Percentiles rank a stretch among this genome's conserved stretches.
These are phyloP conservation scores for Hemistola chrysoprasaria DNA, from an alignment of 2,888 invertebrate species.

Conservation along the genomic window DNA sequence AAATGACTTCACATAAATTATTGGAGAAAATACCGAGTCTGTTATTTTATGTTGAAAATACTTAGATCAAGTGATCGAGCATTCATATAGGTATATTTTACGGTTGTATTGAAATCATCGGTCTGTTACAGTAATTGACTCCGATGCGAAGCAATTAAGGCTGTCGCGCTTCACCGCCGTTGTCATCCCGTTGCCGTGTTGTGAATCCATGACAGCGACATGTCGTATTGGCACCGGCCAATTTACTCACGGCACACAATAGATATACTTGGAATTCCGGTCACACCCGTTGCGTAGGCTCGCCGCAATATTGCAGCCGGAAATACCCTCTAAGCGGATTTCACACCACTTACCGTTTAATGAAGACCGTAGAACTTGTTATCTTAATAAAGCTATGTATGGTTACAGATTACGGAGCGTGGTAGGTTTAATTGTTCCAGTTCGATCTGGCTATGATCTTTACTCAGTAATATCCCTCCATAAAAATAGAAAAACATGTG, in stretches of 20 bases:
- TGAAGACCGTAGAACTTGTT: constrained; percentile 8
- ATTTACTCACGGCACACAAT: constrained; percentile 25
- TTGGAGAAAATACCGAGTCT: too few species aligned
- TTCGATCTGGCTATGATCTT: too few species aligned
- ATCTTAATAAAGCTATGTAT: constrained; percentile 7
- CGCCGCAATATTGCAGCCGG: constrained; percentile 20
- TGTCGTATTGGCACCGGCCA: constrained; percentile 31
- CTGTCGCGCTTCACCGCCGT: constrained; percentile 11
- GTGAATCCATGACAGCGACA: constrained; percentile 25
- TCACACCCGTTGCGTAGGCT: constrained; percentile 27
- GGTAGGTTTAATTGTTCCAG: neutral
- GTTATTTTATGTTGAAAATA: too few species aligned
- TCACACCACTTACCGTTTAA: constrained; percentile 5
- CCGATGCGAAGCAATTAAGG: constrained; percentile 12
- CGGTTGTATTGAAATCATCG: too few species aligned
- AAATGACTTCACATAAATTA: too few species aligned
- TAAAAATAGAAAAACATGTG: too few species aligned
- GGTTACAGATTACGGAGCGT: neutral
- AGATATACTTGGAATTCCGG: constrained; percentile 35
- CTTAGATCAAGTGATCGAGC: neutral
- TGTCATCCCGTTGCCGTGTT: constrained; percentile 16
- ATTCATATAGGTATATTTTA: too few species aligned
- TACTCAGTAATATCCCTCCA: too few species aligned
- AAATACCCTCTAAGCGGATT: constrained; percentile 20
- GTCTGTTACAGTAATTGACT: constrained; percentile 30